phyloP scores from a whole-genome alignment of 2,888 invertebrate species.

The Acrobasis consociella region DNA sequence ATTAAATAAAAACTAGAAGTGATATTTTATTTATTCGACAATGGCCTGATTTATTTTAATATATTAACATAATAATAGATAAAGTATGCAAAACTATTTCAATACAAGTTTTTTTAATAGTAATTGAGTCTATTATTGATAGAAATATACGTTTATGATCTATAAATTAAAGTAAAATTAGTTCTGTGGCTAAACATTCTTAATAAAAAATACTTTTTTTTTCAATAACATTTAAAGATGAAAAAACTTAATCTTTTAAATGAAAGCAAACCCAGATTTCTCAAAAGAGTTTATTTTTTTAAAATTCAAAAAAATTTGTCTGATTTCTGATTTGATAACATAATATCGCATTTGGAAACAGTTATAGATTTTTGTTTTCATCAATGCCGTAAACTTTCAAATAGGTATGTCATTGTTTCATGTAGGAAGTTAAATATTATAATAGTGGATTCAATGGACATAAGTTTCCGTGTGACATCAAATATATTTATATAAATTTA shows the following conservation, averaged over 20 bases:
- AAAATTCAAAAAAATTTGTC: too few relatives aligned
- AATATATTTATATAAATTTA: too few relatives aligned
- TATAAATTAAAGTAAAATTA: slow-evolving; percentile 2
- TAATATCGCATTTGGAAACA: too few relatives aligned
- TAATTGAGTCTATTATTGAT: neutral
- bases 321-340: too few relatives aligned
- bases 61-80: slow-evolving; percentile 13
- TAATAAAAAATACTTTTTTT: neutral
- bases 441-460: too few relatives aligned
- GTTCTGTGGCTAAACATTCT: neutral
- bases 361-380: too few relatives aligned
- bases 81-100: slow-evolving; percentile 9
- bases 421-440: too few relatives aligned
- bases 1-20: slow-evolving; percentile 11
- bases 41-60: slow-evolving; percentile 20
- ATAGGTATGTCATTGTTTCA: too few relatives aligned
- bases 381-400: too few relatives aligned
- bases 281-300: too few relatives aligned
- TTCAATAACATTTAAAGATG: neutral
- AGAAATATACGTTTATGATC: slow-evolving; percentile 3
- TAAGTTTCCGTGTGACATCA: too few relatives aligned
- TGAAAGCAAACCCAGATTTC: too few relatives aligned
- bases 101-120: slow-evolving; percentile 3
- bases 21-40: neutral
- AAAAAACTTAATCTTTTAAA: neutral